A percentile compares a stretch with the other conserved stretches of the same genome.
Conservation (phyloP, 2,113 vertebrate genomes). For the Microcebus lehilahytsara region DNA sequence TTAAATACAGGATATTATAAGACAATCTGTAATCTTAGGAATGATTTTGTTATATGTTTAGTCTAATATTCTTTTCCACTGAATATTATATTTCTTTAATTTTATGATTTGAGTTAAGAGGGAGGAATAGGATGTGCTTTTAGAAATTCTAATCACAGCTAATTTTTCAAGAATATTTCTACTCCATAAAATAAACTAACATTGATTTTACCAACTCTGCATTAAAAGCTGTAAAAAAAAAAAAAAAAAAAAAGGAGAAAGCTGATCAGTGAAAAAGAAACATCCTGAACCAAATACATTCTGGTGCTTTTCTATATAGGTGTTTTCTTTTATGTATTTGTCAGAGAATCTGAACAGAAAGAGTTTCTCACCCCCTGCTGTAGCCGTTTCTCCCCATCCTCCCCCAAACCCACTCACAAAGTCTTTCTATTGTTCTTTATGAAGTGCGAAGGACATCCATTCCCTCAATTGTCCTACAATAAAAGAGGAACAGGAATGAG, state of each 20-base stretch:
- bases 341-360: neutral
- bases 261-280: neutral
- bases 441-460: neutral
- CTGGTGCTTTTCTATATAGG: neutral
- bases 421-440: neutral
- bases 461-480: neutral
- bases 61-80: constrained; percentile 39
- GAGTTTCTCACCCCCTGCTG: neutral
- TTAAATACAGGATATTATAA: constrained; percentile 45
- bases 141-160: constrained; percentile 58
- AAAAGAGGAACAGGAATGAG: constrained; percentile 20
- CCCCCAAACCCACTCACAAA: neutral
- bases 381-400: neutral
- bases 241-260: neutral
- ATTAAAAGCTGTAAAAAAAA: neutral
- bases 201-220: constrained; percentile 41
- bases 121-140: constrained; percentile 40
- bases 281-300: neutral
- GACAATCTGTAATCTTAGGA: neutral
- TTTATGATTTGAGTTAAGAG: constrained; percentile 55
- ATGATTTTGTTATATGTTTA: neutral
- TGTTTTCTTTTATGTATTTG: neutral
- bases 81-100: constrained; percentile 27
- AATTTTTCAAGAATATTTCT: constrained; percentile 53
- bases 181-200: constrained; percentile 46